Base-by-base conservation (phyloP, 1,140 invertebrate genomes). In the Drosophila hydei region DNA sequence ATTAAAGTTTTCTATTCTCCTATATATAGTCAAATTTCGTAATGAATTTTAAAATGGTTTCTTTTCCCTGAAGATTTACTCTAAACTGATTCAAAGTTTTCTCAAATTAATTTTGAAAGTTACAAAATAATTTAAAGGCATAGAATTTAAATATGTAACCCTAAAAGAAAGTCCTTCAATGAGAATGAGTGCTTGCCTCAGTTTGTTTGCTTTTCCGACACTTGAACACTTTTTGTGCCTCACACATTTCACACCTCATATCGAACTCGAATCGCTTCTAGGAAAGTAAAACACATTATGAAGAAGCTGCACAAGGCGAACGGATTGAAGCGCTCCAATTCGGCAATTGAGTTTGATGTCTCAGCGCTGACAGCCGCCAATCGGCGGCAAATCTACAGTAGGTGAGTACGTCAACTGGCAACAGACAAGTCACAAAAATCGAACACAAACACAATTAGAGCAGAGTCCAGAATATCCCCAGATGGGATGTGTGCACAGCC, bases 301-400 rank as follows among this genome's bases (percentile, higher is more conserved):
- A 91, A 91, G 79, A 91, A 91, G 80, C 75, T 91, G 74, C 83
- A 91, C 79, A 91, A 91, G 75, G 80, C 79, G 72, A 91, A 91
- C 61, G 88, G 90, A 72, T 72, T 90, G 60, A 91, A 90, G 72
- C 93, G 95, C 30, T 94, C 95, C 7, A 95, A 95, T 77, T 96
- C 95, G 58, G 95, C 95, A 4, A 95, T 95, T 3, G 95, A 96
- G 77, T 93, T 96, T 36, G 94, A 96, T 79, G 93, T 94, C 18
- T 93, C 94, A 42, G 93, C 94, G 4, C 92, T 95, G 58, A 93
- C 93, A 4, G 94, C 94, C 0, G 95, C 95, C 0, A 94, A 93
- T 75, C 94, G 93, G 75, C 88, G 94, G 59, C 84, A 90, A 75
- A 77, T 92, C 58, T 92, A 90, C 43, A 91, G 90, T 88, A 83